Evolutionary conservation across 2,797 vertebrate genomes (phyloP), one percentile per base, ranked within the genome.

Genomic region (Sebastes minor): DNA sequence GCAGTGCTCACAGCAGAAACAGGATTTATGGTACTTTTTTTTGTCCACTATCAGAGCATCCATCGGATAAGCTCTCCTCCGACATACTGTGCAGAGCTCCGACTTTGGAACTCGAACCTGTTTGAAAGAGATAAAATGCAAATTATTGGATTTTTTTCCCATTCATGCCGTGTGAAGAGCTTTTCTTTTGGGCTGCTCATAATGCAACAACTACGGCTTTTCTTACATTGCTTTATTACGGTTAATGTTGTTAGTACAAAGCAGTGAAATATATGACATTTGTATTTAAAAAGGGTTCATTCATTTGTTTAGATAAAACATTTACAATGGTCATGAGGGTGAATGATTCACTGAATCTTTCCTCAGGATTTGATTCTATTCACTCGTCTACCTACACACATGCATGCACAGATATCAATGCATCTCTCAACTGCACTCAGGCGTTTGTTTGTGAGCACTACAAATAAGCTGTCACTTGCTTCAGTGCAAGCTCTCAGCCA

Each of bases 1-100:
- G 90, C 99, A 99, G 77, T 99, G 97, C 86, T 97, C 95, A 89
- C 99, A 99, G 91, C 96, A 95, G 92, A 99, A 99, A 92, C 99
- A 99, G 27, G 96, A 96, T 92, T 98, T 99, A 97, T 99, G 98
- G 96, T 98, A 99, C 90, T 95, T 97, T 91, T 97, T 97, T 95
- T 95, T 97, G 97, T 99, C 98, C 9, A 97, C 97, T 89, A 97
- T 94, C 35, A 99, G 95, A 81, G 97, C 95, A 91, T 99, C 98
- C 98, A 99, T 97, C 90, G 97, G 97, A 94, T 99, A 99, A 89
- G 98, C 97, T 89, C 95, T 97, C 96, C 95, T 97, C 95, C 95
- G 96, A 94, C 99, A 99, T 86, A 95, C 94, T 55, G 90, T 94
- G 93, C 98, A 99, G 0, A 88, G 95, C 95, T 99, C 98, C 22